These are phyloP conservation scores for Drosophila arawakana DNA, from an alignment of 1,140 invertebrate species.

Conservation along the genomic window DNA sequence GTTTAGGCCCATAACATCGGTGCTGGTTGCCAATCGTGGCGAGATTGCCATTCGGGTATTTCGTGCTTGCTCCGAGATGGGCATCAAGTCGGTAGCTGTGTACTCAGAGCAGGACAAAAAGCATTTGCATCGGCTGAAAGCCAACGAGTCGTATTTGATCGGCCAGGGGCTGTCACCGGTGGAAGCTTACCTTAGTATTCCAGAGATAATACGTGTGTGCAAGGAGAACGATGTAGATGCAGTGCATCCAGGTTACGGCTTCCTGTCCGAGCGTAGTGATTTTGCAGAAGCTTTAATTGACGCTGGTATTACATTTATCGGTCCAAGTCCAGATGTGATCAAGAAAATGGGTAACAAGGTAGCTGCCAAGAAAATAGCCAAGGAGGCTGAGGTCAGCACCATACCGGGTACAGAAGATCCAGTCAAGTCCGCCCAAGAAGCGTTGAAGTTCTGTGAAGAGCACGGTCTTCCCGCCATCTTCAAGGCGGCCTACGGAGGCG, in stretches of 20 bases:
- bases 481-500: constrained; percentile 99
- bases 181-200: constrained; percentile 98
- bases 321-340: constrained; percentile 96
- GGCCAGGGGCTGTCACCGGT: constrained; percentile 98
- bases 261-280: constrained; percentile 98
- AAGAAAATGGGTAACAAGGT: constrained; percentile 99
- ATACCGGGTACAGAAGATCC: constrained; percentile 96
- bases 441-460: constrained; percentile 95
- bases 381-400: constrained; percentile 93
- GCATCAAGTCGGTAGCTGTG: constrained; percentile 98
- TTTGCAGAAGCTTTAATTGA: constrained; percentile 98
- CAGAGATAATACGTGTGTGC: constrained; percentile 98
- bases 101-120: constrained; percentile 99
- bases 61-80: constrained; percentile 98
- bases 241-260: constrained; percentile 99
- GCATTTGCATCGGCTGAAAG: constrained; percentile 99
- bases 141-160: constrained; percentile 99
- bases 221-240: constrained; percentile 98
- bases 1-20: constrained; percentile 95
- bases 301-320: constrained; percentile 97
- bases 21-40: constrained; percentile 97
- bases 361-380: constrained; percentile 92
- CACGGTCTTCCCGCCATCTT: constrained; percentile 99
- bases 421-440: constrained; percentile 94
- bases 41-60: constrained; percentile 99